Conservation (phyloP, 2,797 vertebrate genomes). For the Melanotaenia boesemani region DNA sequence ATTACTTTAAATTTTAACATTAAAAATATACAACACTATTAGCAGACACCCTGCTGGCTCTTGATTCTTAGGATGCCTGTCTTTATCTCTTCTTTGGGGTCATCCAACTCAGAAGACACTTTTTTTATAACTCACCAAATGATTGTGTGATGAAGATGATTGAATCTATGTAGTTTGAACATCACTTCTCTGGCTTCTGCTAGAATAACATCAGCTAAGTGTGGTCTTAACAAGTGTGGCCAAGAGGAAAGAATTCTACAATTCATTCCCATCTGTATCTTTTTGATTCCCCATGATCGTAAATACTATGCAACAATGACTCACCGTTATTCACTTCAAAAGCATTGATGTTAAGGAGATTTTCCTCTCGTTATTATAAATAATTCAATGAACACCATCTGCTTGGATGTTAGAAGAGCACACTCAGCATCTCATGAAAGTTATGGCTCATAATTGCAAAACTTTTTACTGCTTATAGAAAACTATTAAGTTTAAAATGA, state of each 20-base stretch:
- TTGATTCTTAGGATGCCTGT: conserved; percentile 22
- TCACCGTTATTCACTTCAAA: conserved; percentile 63
- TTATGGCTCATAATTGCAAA: conserved; percentile 68
- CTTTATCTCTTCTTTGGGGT: conserved; percentile 39
- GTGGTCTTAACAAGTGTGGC: conserved; percentile 61
- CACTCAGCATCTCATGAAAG: conserved; percentile 66
- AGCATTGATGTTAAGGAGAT: conserved; percentile 64
- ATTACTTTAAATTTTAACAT: too few species aligned
- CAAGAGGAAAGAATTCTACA: conserved; percentile 79
- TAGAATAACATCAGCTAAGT: conserved; percentile 19
- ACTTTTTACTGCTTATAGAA: conserved; percentile 63
- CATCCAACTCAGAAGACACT: conserved; percentile 24
- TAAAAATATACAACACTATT: too few species aligned
- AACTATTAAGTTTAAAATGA: conserved; percentile 61
- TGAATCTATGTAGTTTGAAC: conserved; percentile 71
- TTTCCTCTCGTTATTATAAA: conserved; percentile 62
- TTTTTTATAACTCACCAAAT: conserved; percentile 59
- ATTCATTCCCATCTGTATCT: conserved; percentile 79
- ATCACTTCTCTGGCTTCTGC: conserved; percentile 50
- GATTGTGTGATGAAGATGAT: conserved; percentile 42
- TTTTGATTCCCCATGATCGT: conserved; percentile 71
- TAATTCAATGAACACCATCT: conserved; percentile 27
- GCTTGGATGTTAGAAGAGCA: conserved; percentile 37
- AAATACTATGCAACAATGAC: conserved; percentile 61
- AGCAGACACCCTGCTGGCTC: too few species aligned